phyloP scores from a whole-genome alignment of 2,113 vertebrate genomes.

The Opisthocomus hoazin region DNA sequence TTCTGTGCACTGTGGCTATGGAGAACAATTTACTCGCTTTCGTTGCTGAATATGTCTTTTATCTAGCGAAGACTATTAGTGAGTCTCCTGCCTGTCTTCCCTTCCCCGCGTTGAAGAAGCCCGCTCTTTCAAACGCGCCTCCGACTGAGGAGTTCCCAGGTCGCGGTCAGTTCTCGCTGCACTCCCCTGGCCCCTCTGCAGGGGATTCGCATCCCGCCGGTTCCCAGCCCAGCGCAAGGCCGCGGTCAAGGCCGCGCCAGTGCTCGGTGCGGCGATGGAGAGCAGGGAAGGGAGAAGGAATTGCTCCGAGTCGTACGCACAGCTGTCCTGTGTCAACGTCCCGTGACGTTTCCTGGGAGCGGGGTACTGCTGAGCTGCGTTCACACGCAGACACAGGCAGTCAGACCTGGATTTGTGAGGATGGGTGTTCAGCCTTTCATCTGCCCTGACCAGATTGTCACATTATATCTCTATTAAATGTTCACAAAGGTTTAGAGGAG shows the following conservation, averaged over 20 bases:
- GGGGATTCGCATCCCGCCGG: neutral
- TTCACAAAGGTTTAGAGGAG: neutral
- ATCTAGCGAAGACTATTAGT: neutral
- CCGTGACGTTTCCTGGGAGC: neutral
- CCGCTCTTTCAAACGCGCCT: neutral
- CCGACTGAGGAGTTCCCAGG: neutral
- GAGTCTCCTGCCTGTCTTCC: neutral
- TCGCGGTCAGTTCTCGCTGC: neutral
- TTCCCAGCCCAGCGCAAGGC: neutral
- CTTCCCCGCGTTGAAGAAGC: neutral
- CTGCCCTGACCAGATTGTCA: neutral
- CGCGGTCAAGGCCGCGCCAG: rapidly evolving
- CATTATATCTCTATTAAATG: rapidly evolving
- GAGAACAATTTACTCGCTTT: neutral
- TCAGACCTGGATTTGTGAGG: neutral
- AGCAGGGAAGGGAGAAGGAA: neutral
- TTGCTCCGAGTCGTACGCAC: neutral
- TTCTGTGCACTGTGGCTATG: neutral
- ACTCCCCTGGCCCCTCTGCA: neutral
- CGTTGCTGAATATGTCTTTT: neutral
- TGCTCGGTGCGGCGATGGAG: neutral
- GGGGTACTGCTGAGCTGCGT: neutral
- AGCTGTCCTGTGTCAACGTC: rapidly evolving
- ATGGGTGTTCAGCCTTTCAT: neutral
- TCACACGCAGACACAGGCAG: neutral